Evolutionary conservation across 2,797 vertebrate genomes (phyloP).

Genomic region (Galagoides demidoff): DNA sequence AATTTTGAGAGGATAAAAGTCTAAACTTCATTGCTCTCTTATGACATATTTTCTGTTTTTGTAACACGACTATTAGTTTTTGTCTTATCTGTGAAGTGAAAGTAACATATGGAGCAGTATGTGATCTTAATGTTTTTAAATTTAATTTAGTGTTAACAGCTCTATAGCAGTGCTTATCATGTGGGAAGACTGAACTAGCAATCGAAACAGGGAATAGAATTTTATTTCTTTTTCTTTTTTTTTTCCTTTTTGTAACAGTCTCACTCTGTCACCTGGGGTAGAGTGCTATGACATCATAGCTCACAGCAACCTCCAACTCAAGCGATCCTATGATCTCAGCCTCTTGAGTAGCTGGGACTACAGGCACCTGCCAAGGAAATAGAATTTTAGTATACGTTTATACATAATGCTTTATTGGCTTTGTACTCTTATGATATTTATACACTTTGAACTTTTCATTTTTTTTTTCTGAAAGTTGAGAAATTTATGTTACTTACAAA

Average conservation of each 20-base stretch:
- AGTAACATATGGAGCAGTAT: neutral
- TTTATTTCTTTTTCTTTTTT: neutral
- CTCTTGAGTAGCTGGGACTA: no score
- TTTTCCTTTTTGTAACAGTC: no score
- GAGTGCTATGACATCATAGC: no score
- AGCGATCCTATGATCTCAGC: no score
- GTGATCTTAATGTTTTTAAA: conserved; percentile 47
- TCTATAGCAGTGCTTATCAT: neutral
- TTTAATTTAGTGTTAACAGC: conserved; percentile 31
- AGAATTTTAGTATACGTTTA: neutral
- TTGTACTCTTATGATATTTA: conserved; percentile 35
- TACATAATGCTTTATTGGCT: neutral
- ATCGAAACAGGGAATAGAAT: conserved; percentile 14
- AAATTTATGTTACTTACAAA: neutral
- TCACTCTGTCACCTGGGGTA: no score
- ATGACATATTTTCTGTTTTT: conserved; percentile 51
- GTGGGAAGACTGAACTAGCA: conserved; percentile 3
- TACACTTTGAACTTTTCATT: neutral
- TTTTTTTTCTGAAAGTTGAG: neutral
- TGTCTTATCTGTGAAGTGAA: conserved; percentile 19
- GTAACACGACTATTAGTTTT: conserved; percentile 26
- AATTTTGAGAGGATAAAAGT: conserved; percentile 19
- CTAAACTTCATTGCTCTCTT: neutral
- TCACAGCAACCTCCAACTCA: no score
- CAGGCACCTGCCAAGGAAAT: neutral